Evolutionary conservation across 2,888 invertebrate species (phyloP).

Genomic region (Dicycla oo): DNA sequence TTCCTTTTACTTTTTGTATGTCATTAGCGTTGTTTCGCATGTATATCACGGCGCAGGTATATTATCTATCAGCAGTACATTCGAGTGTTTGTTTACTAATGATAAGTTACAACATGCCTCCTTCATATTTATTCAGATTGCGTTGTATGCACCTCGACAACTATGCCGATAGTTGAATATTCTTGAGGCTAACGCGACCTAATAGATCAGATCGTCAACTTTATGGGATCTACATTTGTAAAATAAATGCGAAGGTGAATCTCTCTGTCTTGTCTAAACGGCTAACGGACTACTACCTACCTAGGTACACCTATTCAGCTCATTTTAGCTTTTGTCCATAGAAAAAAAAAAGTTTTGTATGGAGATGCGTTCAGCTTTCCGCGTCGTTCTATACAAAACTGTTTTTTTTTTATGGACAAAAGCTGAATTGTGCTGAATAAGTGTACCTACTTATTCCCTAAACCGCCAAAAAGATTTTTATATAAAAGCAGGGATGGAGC

Average conservation of each 20-base stretch:
- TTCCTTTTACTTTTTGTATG: conserved; percentile 57
- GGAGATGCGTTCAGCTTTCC: no score
- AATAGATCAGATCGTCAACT: conserved; percentile 3
- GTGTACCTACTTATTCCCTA: no score
- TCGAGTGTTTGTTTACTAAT: conserved; percentile 67
- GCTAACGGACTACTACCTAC: no score
- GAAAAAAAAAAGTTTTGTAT: no score
- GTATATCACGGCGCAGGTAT: conserved; percentile 35
- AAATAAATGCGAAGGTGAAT: background rate
- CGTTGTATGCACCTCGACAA: conserved; percentile 52
- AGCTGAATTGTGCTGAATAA: no score
- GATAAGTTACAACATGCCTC: conserved; percentile 61
- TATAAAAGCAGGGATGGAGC: background rate
- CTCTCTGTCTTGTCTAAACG: background rate
- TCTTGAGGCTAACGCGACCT: conserved; percentile 9
- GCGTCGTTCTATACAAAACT: no score
- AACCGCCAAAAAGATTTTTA: no score
- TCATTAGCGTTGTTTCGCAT: conserved; percentile 49
- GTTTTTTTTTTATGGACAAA: no score
- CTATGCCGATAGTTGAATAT: conserved; percentile 43
- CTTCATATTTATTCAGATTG: conserved; percentile 66
- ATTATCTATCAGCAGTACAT: conserved; percentile 53
- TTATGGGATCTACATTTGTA: background rate
- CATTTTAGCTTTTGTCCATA: no score
- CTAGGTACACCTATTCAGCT: no score